These are phyloP conservation scores for Redunca redunca DNA, from an alignment of 2,113 vertebrate genomes.

Conservation along the genomic window DNA sequence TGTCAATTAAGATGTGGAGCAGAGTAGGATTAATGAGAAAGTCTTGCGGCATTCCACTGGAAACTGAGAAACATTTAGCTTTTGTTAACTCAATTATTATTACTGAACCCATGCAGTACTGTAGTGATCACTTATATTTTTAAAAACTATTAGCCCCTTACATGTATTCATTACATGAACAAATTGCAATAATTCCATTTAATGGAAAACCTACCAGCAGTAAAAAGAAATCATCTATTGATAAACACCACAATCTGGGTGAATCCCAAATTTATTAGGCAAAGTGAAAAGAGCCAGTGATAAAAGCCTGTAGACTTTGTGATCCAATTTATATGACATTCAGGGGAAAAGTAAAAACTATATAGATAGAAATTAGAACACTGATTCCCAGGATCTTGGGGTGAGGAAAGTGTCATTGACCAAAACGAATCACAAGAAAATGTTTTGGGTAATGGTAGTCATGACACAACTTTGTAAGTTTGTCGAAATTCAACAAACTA, in stretches of 20 bases:
- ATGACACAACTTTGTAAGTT: background rate
- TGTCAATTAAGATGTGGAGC: slow-evolving; percentile 24
- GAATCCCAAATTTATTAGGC: background rate
- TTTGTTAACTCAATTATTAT: background rate
- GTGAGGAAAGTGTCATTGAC: background rate
- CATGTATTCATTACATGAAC: background rate
- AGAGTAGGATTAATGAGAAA: background rate
- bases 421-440: background rate
- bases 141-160: background rate
- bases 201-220: background rate
- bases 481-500: background rate
- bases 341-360: background rate
- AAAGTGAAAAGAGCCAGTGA: background rate
- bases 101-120: background rate
- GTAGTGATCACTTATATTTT: background rate
- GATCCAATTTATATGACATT: background rate
- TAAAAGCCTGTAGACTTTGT: background rate
- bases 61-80: background rate
- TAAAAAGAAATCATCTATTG: background rate
- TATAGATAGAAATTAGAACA: background rate
- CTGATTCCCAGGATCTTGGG: background rate
- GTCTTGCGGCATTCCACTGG: background rate
- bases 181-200: background rate
- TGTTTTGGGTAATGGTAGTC: background rate
- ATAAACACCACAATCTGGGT: background rate